Base-by-base conservation (phyloP, 92 coral and sea anemone genomes). In the Anthopleura xanthogrammica region DNA sequence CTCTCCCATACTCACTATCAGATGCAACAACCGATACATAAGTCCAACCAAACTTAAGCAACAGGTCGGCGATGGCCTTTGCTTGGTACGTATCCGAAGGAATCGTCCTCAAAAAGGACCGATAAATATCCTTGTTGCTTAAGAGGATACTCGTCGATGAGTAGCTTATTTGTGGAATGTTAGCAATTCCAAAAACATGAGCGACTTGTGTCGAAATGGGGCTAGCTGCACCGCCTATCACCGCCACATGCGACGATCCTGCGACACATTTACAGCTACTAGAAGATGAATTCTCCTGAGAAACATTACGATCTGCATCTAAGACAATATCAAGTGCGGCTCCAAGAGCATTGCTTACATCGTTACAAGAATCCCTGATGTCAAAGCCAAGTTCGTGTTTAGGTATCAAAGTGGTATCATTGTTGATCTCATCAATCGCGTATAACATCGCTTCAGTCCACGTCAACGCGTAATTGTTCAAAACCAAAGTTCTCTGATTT, bases 31-130 rank as follows among this genome's bases (percentile, higher is more conserved):
- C 85, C 0, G 98, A 94, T 55, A 96, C 98, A 64, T 96, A 96
- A 10, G 92, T 94, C 99, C 99, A 96, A 40, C 89, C 89, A 77
- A 94, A 96, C 68, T 81, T 82, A 41, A 72, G 84, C 39, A 96
- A 77, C 60, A 96, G 80, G 85, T 96, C 99, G 29, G 99, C 99
- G 19, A 96, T 91, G 20, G 97, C 95, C 68, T 90, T 86, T 9
- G 99, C 99, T 66, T 94, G 99, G 85, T 96, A 94, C 54, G 92
- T 85, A 83, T 96, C 99, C 36, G 99, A 96, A 13, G 99, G 99
- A n/a, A 96, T 92, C 19, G 99, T 96, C 80, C 99, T 88, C 39
- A 96, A 79, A 85, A 96, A 96, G 16, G 99, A 92, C 36, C 91
- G 92, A 65, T 89, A 96, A 1, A 78, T 66, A 10, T 80, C 86